These are phyloP conservation scores for Leucophenga varia DNA, from an alignment of 1,140 invertebrate species.

Conservation along the genomic window DNA sequence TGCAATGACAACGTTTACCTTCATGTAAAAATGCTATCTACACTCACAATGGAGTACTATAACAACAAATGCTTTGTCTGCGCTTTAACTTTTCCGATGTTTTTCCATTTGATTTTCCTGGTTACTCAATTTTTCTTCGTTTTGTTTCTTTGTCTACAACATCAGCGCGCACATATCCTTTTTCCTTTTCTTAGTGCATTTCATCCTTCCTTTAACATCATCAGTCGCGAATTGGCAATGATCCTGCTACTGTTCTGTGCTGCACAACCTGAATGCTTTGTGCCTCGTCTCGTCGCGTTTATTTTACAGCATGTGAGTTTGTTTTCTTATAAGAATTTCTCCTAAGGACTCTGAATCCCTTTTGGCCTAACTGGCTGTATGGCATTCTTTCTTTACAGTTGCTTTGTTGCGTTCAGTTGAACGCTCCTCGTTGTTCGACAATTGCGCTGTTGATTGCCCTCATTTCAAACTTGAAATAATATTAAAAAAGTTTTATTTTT, in stretches of 20 bases:
- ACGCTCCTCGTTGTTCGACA: slow-evolving; percentile 46
- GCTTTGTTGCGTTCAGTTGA: slow-evolving; percentile 7
- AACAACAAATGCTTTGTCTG: slow-evolving; percentile 14
- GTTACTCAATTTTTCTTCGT: slow-evolving; percentile 15
- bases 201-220: no score
- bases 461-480: slow-evolving; percentile 53
- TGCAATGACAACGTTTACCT: slow-evolving; percentile 41
- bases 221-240: no score
- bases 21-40: slow-evolving; percentile 37
- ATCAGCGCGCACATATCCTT: slow-evolving; percentile 1
- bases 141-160: slow-evolving; percentile 10
- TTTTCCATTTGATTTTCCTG: slow-evolving; percentile 15
- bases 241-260: no score
- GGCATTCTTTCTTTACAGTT: slow-evolving; percentile 45
- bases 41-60: slow-evolving; percentile 9
- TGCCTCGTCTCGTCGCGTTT: no score
- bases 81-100: slow-evolving; percentile 28
- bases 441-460: slow-evolving; percentile 51
- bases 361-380: slow-evolving; percentile 25
- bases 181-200: no score
- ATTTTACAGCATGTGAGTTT: background rate
- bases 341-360: slow-evolving; percentile 6
- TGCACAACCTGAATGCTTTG: no score
- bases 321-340: background rate
- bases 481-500: slow-evolving; percentile 52